Conservation (phyloP, 2,888 invertebrate species). For the Ganaspis brasiliensis region DNA sequence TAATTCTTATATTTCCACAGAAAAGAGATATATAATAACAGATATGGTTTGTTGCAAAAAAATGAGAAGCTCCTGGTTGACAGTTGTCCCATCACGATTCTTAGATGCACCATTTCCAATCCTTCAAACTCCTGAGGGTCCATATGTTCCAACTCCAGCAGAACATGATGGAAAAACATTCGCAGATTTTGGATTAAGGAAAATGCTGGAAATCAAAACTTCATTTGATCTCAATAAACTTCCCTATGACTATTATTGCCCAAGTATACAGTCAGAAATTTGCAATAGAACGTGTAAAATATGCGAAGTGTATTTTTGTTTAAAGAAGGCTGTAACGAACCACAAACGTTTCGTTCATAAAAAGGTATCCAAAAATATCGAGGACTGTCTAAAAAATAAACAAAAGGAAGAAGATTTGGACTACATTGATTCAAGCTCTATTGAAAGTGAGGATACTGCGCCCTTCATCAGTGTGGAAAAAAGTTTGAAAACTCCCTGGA, state of each 20-base stretch:
- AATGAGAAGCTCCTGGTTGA: neutral
- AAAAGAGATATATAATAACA: too few species aligned
- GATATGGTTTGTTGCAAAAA: neutral
- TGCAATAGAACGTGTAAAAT: conserved; percentile 17
- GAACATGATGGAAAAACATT: neutral
- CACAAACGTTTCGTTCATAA: neutral
- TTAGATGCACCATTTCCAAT: conserved; percentile 25
- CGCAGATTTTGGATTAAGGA: neutral
- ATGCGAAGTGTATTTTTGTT: conserved; percentile 35
- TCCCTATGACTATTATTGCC: conserved; percentile 24
- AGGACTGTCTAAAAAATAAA: neutral
- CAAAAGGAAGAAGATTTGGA: neutral
- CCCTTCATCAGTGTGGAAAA: neutral
- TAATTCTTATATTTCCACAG: too few species aligned
- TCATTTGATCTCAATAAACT: neutral
- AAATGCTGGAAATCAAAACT: neutral
- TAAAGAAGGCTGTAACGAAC: conserved; percentile 7
- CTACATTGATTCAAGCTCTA: neutral
- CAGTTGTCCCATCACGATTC: neutral
- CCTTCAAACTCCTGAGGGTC: too few species aligned
- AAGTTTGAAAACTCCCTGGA: neutral
- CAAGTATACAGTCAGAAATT: conserved; percentile 12
- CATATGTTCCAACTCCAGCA: neutral
- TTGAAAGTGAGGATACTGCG: neutral
- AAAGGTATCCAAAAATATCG: neutral